Evolutionary conservation across 2,797 vertebrate species (phyloP).

Genomic region (Aselliscus stoliczkanus): DNA sequence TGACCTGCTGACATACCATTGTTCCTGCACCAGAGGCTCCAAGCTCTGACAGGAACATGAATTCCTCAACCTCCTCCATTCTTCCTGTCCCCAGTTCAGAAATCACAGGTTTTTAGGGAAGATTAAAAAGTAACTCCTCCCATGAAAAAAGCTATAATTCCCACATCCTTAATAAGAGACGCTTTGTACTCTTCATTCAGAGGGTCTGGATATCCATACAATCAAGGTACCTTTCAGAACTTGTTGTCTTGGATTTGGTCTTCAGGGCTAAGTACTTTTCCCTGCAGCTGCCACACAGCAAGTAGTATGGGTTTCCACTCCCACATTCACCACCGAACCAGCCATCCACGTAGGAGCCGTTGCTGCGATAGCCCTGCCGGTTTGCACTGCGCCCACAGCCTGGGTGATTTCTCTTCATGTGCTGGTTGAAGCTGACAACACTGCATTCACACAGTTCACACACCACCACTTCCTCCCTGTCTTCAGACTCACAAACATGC

Average conservation of each 20-base stretch:
- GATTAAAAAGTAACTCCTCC: background rate
- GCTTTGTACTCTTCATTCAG: background rate
- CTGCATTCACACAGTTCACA: conserved; percentile 97
- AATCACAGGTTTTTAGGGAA: background rate
- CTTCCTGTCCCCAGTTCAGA: background rate
- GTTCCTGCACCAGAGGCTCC: background rate
- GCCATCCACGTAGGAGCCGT: conserved; percentile 97
- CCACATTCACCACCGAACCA: conserved; percentile 99
- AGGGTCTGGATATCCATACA: background rate
- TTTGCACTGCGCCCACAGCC: conserved; percentile 97
- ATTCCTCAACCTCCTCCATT: background rate
- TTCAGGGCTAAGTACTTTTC: conserved; percentile 95
- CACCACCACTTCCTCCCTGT: conserved; percentile 95
- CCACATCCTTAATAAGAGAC: background rate
- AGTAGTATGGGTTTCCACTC: conserved; percentile 97
- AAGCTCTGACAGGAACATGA: background rate
- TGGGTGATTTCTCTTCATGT: conserved; percentile 98
- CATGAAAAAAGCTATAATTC: background rate
- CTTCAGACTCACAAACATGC: conserved; percentile 98
- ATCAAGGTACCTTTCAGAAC: conserved; percentile 89
- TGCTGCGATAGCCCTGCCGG: conserved; percentile 97
- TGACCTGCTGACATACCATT: background rate
- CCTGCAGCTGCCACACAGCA: conserved; percentile 93
- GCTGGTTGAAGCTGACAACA: conserved; percentile 96
- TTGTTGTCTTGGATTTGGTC: conserved; percentile 90